Base-by-base conservation (phyloP, 2,888 invertebrate genomes). In the Nasonia oneida region DNA sequence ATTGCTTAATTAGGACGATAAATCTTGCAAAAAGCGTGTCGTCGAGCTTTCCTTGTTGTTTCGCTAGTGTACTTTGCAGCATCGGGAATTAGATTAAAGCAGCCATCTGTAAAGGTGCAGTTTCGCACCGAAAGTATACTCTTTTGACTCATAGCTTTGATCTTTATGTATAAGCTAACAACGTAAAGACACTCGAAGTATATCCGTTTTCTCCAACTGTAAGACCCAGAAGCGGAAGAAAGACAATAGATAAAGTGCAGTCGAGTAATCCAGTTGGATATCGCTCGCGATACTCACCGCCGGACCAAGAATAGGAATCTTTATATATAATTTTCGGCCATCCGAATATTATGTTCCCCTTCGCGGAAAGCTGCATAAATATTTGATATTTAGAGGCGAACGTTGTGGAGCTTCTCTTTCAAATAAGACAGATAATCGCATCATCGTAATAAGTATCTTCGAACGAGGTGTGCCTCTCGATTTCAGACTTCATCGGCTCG, bases 401-500 rank as follows among this genome's bases (percentile, higher is more conserved):
- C 50, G 14, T 18, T 53, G 2, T 18, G 15, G 18, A 18, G 15
- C 53, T 53, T 53, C 2, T 3, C 33, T 29, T 29, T 67, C 0
- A 42, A 15, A 67, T 67, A 67, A 33, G 15, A 33, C 67, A 3
- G 15, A 53, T 53, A 53, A 10, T 29, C 12, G 67, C 29, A 1
- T 14, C 67, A 33, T 29, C 10, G 64, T 64, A 29, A 64, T 42
- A 42, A 33, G 33, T 12, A 15, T 29, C 3, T 3, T 10, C 37
- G 14, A 6, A 12, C 67, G 14, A 8, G 67, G 29, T 29, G 14
- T 3, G 50, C 39, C 29, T 71, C 61, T 73, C 61, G 57, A 73
- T 78, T 82, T 75, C 75, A 75, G 50, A 42, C 81, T 75, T 75
- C 75, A 78, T 78, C 33, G 73, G 78, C 78, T 70, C 37, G 14